Conservation (phyloP, 2,113 vertebrate genomes). For the Chauna torquata region DNA sequence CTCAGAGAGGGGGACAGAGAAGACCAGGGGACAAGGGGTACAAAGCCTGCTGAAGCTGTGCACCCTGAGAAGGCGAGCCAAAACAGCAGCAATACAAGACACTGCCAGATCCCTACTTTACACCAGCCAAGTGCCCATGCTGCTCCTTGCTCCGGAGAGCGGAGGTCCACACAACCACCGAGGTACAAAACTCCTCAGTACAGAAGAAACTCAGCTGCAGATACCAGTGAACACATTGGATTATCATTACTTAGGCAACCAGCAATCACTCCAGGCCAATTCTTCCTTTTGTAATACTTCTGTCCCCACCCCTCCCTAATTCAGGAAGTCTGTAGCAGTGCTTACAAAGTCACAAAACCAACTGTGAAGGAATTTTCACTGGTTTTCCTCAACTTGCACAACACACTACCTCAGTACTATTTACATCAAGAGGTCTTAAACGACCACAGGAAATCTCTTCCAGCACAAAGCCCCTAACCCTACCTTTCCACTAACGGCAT, state of each 20-base stretch:
- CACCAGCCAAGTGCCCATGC: background rate
- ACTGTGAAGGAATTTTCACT: background rate
- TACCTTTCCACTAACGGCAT: background rate
- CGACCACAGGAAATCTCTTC: background rate
- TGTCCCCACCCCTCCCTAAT: background rate
- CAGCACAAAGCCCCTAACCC: background rate
- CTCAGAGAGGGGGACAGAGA: background rate
- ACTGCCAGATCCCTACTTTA: background rate
- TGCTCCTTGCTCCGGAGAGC: background rate
- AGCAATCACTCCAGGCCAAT: background rate
- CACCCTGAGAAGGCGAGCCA: background rate
- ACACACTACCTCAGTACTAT: background rate
- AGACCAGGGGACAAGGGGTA: background rate
- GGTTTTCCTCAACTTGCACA: background rate
- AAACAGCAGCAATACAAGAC: background rate
- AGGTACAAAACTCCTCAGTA: background rate
- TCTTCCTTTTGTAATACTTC: background rate
- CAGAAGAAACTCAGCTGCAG: background rate
- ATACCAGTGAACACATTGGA: background rate
- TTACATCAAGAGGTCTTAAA: background rate
- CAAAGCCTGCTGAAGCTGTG: background rate
- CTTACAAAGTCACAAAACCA: background rate
- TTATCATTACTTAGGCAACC: background rate
- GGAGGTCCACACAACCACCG: background rate
- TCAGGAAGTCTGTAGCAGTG: accelerated